phyloP scores from a whole-genome alignment of 2,797 vertebrate species.

The Hybognathus amarus region DNA sequence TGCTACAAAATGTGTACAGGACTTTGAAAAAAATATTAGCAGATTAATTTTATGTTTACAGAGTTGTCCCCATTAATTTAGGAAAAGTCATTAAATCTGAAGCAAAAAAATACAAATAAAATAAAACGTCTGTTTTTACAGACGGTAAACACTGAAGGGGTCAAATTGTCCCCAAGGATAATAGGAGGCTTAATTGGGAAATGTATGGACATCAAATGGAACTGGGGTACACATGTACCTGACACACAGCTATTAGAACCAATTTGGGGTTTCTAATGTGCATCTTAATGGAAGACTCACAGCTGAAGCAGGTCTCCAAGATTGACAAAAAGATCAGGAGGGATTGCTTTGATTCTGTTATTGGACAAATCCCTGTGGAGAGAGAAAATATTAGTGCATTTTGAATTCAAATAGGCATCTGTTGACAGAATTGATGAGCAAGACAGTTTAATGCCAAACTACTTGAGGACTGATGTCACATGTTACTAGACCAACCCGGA shows the following conservation, averaged over 20 bases:
- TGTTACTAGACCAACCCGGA: conserved; percentile 17
- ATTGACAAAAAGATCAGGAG: conserved; percentile 84
- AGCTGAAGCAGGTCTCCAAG: conserved; percentile 92
- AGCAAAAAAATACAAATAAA: no score
- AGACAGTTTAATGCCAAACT: conserved; percentile 14
- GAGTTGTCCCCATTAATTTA: no score
- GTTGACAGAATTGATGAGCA: conserved; percentile 30
- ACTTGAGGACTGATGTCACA: conserved; percentile 33
- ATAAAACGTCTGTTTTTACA: no score
- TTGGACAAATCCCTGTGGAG: conserved; percentile 88
- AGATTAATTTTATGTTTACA: no score
- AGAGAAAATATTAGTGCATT: conserved; percentile 59
- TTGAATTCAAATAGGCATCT: conserved; percentile 18
- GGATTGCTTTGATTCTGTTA: conserved; percentile 88
- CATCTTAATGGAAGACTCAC: conserved; percentile 77
- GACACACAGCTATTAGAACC: not conserved
- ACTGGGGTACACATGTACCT: not conserved
- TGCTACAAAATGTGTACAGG: no score
- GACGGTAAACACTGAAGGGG: no score
- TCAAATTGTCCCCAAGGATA: no score
- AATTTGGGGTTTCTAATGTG: conserved; percentile 1
- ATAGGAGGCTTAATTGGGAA: no score
- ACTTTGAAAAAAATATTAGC: no score
- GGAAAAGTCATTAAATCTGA: no score
- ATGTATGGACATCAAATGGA: not conserved